Percentiles rank a stretch among this genome's conserved stretches.
Conservation (phyloP, 2,888 invertebrate species). For the Deroplatys truncata region DNA sequence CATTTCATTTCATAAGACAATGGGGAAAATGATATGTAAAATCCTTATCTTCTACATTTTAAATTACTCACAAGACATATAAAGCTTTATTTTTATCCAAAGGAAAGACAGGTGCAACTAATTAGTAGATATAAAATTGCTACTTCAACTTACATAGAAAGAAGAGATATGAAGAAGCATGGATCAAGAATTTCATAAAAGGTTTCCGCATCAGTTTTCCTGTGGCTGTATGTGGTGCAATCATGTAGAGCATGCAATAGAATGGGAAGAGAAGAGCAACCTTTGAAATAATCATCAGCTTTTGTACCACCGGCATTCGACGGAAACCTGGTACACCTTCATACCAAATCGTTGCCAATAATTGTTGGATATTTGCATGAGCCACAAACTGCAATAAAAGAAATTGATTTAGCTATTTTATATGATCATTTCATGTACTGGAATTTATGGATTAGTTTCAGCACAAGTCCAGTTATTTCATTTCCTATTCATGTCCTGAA, state of each 20-base stretch:
- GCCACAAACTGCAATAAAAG: slow-evolving; percentile 71
- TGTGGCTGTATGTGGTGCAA: slow-evolving; percentile 73
- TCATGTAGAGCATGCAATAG: slow-evolving; percentile 79
- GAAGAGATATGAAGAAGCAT: slow-evolving; percentile 89
- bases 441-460: not conserved
- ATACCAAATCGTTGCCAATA: slow-evolving; percentile 89
- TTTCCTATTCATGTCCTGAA: not conserved
- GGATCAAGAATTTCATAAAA: slow-evolving; percentile 94
- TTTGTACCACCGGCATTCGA: slow-evolving; percentile 69
- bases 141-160: slow-evolving; percentile 73
- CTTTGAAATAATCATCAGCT: slow-evolving; percentile 66
- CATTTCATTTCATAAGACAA: too few relatives aligned
- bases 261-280: slow-evolving; percentile 83
- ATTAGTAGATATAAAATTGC: too few relatives aligned
- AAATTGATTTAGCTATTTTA: not conserved
- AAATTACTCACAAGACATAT: too few relatives aligned
- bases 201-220: slow-evolving; percentile 87
- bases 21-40: too few relatives aligned
- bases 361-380: slow-evolving; percentile 93
- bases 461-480: not conserved
- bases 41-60: too few relatives aligned
- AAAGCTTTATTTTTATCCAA: too few relatives aligned
- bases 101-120: too few relatives aligned
- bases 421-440: not conserved
- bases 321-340: slow-evolving; percentile 93